These are phyloP conservation scores for Calonectris borealis DNA, from an alignment of 2,113 vertebrate species.

Conservation along the genomic window DNA sequence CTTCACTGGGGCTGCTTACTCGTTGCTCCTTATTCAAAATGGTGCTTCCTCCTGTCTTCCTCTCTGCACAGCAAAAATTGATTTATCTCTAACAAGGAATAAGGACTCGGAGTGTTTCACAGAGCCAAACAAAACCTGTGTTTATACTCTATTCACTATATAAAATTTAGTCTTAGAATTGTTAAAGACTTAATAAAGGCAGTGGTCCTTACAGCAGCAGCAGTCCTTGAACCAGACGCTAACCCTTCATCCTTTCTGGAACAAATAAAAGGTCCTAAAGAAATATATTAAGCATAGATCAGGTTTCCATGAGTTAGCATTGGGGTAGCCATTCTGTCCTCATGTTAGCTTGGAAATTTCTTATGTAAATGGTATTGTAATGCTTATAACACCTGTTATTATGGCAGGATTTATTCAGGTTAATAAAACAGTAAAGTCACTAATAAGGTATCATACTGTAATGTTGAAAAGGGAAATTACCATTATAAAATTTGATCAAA, in stretches of 20 bases:
- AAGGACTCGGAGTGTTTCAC: not conserved
- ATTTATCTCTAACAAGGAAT: not conserved
- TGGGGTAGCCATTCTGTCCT: not conserved
- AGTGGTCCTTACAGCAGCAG: not conserved
- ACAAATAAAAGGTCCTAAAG: not conserved
- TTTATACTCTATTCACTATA: not conserved
- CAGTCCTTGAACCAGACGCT: not conserved
- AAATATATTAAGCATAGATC: not conserved
- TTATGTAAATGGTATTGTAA: not conserved
- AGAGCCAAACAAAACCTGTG: not conserved
- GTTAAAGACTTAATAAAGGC: not conserved
- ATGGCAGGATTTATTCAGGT: constrained; percentile 10
- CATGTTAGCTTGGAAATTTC: not conserved
- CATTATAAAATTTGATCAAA: not conserved
- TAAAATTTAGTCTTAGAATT: not conserved
- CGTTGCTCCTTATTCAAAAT: not conserved
- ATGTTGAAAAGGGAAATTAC: not conserved
- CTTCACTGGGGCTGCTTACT: not conserved
- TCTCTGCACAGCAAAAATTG: not conserved
- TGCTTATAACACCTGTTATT: not conserved
- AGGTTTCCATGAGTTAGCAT: not conserved
- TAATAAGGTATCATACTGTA: not conserved
- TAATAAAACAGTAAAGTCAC: not conserved
- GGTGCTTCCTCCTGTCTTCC: not conserved
- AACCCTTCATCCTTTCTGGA: not conserved